Percentiles rank a stretch among this genome's conserved stretches.
phyloP scores from a whole-genome alignment of 2,888 invertebrate species.

The Halocaridina rubra region DNA sequence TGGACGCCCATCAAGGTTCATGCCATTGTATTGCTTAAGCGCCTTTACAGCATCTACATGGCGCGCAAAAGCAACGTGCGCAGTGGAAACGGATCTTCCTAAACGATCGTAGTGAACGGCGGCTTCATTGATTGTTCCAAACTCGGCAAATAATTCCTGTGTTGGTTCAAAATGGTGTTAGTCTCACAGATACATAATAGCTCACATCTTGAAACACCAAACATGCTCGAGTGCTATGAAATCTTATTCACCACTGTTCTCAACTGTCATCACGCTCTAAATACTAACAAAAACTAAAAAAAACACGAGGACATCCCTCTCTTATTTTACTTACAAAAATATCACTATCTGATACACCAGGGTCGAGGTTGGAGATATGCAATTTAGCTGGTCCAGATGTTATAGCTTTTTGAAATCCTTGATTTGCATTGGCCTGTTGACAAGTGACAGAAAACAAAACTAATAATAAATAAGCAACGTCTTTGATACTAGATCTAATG shows the following conservation, averaged over 20 bases:
- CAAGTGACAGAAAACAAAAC: no score
- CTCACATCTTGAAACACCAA: no score
- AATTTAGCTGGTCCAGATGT: neutral
- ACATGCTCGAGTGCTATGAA: no score
- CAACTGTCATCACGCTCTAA: neutral
- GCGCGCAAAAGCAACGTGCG: slow-evolving; percentile 95
- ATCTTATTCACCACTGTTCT: neutral
- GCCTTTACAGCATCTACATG: slow-evolving; percentile 91
- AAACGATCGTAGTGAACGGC: slow-evolving; percentile 97
- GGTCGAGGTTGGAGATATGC: neutral
- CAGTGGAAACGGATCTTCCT: slow-evolving; percentile 94
- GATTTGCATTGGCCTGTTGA: no score
- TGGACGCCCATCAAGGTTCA: slow-evolving; percentile 84
- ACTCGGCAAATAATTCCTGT: slow-evolving; percentile 94
- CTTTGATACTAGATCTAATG: no score
- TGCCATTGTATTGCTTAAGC: slow-evolving; percentile 97
- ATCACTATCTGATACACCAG: neutral
- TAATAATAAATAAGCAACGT: no score
- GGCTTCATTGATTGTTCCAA: slow-evolving; percentile 93
- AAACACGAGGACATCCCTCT: no score
- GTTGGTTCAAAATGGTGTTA: slow-evolving; percentile 55
- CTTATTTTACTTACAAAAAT: neutral
- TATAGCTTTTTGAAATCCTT: no score
- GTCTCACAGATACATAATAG: no score
- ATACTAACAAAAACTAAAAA: neutral